Evolutionary conservation across 1,140 invertebrate genomes (phyloP), one percentile per base, ranked within the genome.

Genomic region (Drosophila serrata): DNA sequence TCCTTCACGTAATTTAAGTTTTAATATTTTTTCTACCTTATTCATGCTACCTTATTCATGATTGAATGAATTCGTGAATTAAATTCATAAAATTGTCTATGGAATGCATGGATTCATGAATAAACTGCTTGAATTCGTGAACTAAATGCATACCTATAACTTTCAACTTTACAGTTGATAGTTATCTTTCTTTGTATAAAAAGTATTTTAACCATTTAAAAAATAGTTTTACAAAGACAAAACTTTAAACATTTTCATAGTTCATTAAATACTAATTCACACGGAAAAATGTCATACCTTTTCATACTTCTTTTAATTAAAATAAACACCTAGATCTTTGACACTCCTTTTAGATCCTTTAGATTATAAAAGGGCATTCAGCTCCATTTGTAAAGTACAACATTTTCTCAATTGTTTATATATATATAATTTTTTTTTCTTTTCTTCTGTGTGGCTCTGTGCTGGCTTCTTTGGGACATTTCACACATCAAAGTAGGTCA

Each of bases 401-500:
- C 11, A 48, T 43, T 9, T 11, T n/a, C n/a, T 17, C 22, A 27
- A 43, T 63, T 43, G 63, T 65, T 63, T 65, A 65, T 65, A 45
- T 12, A 19, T 62, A 45, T 8, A 15, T 17, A 3, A 12, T 42
- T 43, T 72, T 59, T 37, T 40, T 31, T 39, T 55, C 19, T 35
- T 33, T 27, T 13, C 31, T 40, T 27, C 51, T 56, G 55, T 43
- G 57, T 15, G 70, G 37, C 40, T 53, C 53, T 75, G 61, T 45
- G 58, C 55, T 59, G 58, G 53, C 64, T 88, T 69, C 80, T 79
- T 58, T 77, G 76, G 84, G 85, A 90, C 85, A 84, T 90, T 90
- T 88, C 85, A 88, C 85, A 88, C 85, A 82, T 88, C 85, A 90
- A 88, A 88, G 85, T 88, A 88, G 84, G 84, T 88, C 84, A 88